Evolutionary conservation across 2,888 invertebrate genomes (phyloP).

Genomic region (Horisme vitalbata): DNA sequence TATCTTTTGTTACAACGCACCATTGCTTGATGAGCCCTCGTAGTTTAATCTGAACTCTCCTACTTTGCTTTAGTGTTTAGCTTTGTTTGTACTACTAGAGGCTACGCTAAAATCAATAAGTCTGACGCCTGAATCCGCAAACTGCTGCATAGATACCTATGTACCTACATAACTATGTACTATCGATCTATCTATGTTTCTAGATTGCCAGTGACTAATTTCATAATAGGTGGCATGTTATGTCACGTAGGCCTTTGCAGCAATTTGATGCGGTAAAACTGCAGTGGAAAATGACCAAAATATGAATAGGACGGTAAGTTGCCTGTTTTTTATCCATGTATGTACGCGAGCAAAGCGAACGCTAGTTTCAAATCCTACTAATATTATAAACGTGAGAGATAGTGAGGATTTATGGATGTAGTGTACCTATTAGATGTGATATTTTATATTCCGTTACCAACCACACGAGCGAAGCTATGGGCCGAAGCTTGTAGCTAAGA

Average conservation of each 20-base stretch:
- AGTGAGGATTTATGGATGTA: no score
- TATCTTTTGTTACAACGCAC: constrained; percentile 57
- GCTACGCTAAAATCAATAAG: constrained; percentile 55
- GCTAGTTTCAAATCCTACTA: no score
- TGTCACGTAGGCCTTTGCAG: neutral
- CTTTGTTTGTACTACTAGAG: constrained; percentile 31
- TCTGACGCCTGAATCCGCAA: constrained; percentile 41
- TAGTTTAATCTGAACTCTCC: constrained; percentile 30
- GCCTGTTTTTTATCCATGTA: no score
- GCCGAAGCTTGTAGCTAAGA: no score
- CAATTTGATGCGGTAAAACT: constrained; percentile 1
- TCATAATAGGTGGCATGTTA: neutral
- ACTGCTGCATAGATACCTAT: constrained; percentile 28
- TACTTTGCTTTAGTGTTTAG: constrained; percentile 16
- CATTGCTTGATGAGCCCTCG: constrained; percentile 11
- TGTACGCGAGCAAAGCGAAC: no score
- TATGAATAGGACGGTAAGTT: no score
- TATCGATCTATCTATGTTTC: neutral
- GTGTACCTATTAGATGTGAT: no score
- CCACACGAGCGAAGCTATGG: no score
- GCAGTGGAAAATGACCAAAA: neutral
- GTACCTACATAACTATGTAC: constrained; percentile 5
- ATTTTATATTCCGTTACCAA: no score
- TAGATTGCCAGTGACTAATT: neutral
- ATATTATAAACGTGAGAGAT: no score